A percentile compares a stretch with the other conserved stretches of the same genome.
phyloP scores from a whole-genome alignment of 2,888 invertebrate genomes.

The Calliopum simillimum region DNA sequence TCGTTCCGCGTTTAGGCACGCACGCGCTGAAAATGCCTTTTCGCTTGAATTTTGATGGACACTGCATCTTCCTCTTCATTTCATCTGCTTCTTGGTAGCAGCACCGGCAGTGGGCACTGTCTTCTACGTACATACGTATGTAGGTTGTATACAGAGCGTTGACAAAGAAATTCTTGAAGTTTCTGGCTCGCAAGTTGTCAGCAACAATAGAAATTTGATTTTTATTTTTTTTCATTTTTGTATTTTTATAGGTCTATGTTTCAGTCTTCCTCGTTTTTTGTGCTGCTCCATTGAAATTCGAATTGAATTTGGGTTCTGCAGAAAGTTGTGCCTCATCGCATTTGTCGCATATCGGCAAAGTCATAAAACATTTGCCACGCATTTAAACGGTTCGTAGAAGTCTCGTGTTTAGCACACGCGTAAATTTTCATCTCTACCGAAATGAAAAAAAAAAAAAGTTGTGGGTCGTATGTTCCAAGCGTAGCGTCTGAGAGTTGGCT shows the following conservation, averaged over 20 bases:
- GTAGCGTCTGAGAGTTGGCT: neutral
- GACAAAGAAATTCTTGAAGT: constrained; percentile 33
- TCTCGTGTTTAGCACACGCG: constrained; percentile 68
- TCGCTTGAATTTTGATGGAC: constrained; percentile 37
- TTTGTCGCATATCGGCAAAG: constrained; percentile 44
- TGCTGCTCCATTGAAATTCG: constrained; percentile 25
- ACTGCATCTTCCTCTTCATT: neutral
- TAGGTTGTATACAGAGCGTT: constrained; percentile 21
- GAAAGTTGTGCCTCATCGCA: constrained; percentile 42
- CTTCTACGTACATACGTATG: too few relatives aligned
- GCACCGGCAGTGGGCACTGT: too few relatives aligned
- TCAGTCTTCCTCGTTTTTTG: constrained; percentile 44
- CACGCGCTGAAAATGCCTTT: constrained; percentile 40
- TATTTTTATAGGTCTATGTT: constrained; percentile 44
- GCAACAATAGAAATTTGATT: constrained; percentile 56
- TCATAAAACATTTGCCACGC: constrained; percentile 48
- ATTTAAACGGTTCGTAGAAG: constrained; percentile 65
- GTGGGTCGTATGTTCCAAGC: constrained; percentile 28
- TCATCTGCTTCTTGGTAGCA: neutral
- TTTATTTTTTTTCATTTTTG: constrained; percentile 41
- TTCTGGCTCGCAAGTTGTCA: constrained; percentile 49
- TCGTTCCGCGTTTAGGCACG: constrained; percentile 36
- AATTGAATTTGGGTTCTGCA: constrained; percentile 40
- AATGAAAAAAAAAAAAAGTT: constrained; percentile 4
- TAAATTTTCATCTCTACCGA: constrained; percentile 58